Evolutionary conservation across 2,113 vertebrate species (phyloP).

Genomic region (Poicephalus meyeri): DNA sequence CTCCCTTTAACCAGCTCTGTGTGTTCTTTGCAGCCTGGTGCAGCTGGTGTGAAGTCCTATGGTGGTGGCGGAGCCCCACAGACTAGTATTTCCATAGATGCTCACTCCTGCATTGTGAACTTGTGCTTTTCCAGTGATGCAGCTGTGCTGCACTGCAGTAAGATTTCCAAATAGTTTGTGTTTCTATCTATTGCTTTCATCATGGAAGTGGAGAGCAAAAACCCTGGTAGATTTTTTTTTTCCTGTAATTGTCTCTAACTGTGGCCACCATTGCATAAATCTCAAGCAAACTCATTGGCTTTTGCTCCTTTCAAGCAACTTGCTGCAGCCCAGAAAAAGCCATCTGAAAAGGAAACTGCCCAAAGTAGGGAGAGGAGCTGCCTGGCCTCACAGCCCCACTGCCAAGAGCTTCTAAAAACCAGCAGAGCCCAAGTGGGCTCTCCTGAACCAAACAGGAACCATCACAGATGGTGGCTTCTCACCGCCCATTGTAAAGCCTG

Average conservation of each 20-base stretch:
- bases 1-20: neutral
- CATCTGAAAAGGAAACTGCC: neutral
- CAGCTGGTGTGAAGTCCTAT: rapidly evolving
- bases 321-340: neutral
- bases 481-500: neutral
- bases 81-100: neutral
- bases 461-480: neutral
- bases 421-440: neutral
- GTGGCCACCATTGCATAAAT: neutral
- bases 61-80: neutral
- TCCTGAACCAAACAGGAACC: neutral
- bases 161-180: neutral
- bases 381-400: neutral
- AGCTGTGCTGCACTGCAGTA: neutral
- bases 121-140: rapidly evolving
- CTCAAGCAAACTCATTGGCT: neutral
- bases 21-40: neutral
- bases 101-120: neutral
- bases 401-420: neutral
- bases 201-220: neutral
- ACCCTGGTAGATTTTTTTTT: neutral
- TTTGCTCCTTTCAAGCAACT: neutral
- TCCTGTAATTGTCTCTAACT: neutral
- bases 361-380: neutral
- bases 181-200: neutral